phyloP scores from a whole-genome alignment of 2,888 invertebrate species.

The Mimachlamys varia region DNA sequence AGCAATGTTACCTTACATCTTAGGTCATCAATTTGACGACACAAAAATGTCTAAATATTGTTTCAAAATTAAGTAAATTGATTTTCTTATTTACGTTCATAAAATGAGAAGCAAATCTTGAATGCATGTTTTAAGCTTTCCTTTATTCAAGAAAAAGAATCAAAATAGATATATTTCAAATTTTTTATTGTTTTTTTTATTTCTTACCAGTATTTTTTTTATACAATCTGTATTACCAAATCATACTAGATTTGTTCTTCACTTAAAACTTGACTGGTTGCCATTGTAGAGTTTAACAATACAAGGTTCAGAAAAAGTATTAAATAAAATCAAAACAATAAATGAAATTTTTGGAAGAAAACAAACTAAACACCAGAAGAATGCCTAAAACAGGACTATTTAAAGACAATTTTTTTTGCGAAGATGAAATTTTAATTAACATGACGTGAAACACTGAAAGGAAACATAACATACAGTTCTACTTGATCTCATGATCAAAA shows the following conservation, averaged over 20 bases:
- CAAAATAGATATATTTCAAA: background rate
- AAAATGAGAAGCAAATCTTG: background rate
- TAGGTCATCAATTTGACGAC: too few species aligned
- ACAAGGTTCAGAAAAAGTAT: background rate
- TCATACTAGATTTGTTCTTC: background rate
- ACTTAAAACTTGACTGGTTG: background rate
- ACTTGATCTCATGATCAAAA: too few species aligned
- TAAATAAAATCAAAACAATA: background rate
- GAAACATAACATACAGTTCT: too few species aligned
- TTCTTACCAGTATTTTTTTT: too few species aligned
- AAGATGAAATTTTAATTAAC: too few species aligned
- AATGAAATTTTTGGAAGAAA: background rate
- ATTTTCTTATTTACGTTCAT: too few species aligned
- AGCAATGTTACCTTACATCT: too few species aligned
- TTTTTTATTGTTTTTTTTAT: background rate
- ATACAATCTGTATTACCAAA: background rate
- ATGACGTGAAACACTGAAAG: too few species aligned
- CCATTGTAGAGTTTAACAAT: background rate
- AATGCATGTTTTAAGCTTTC: background rate
- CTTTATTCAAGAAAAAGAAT: constrained; percentile 3
- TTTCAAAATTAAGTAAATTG: too few species aligned
- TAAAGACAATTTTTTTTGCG: too few species aligned
- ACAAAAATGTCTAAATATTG: too few species aligned
- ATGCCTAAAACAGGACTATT: too few species aligned
- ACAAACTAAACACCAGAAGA: background rate